A percentile compares a stretch with the other conserved stretches of the same genome.
phyloP scores from a whole-genome alignment of 2,797 vertebrate species.

The Semotilus atromaculatus region DNA sequence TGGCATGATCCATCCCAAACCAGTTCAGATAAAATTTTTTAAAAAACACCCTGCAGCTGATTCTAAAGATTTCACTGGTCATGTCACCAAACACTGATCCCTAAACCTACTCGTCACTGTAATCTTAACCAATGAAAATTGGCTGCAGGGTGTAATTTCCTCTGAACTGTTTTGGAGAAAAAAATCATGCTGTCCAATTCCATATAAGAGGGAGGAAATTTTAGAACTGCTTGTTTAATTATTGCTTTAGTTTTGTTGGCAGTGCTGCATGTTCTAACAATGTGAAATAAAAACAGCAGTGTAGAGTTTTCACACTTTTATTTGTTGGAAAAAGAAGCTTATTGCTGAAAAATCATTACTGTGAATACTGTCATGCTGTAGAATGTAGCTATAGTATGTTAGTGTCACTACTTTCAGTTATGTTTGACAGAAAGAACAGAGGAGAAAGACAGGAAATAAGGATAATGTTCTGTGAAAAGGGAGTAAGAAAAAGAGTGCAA shows the following conservation, averaged over 20 bases:
- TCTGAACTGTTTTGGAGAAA: no score
- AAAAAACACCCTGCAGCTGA: no score
- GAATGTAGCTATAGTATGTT: not conserved
- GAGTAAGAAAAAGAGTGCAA: conserved; percentile 13
- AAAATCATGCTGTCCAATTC: not conserved
- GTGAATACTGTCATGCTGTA: not conserved
- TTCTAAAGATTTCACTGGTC: no score
- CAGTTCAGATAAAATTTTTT: no score
- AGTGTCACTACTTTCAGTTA: not conserved
- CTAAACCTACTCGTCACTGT: no score
- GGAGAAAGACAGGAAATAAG: not conserved
- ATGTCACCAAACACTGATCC: no score
- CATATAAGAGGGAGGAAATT: not conserved
- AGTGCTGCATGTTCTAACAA: not conserved
- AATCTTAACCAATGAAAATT: no score
- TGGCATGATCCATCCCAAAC: no score
- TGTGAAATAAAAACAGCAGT: not conserved
- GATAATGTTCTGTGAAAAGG: not conserved
- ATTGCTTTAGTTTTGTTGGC: not conserved
- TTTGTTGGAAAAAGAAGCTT: not conserved
- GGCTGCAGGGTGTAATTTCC: no score
- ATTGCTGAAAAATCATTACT: not conserved
- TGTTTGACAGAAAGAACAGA: conserved; percentile 16
- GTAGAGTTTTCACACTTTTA: not conserved
- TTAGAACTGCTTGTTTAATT: not conserved